A percentile compares a stretch with the other conserved stretches of the same genome.
phyloP scores from a whole-genome alignment of 2,888 invertebrate genomes.

The Desoria tigrina region DNA sequence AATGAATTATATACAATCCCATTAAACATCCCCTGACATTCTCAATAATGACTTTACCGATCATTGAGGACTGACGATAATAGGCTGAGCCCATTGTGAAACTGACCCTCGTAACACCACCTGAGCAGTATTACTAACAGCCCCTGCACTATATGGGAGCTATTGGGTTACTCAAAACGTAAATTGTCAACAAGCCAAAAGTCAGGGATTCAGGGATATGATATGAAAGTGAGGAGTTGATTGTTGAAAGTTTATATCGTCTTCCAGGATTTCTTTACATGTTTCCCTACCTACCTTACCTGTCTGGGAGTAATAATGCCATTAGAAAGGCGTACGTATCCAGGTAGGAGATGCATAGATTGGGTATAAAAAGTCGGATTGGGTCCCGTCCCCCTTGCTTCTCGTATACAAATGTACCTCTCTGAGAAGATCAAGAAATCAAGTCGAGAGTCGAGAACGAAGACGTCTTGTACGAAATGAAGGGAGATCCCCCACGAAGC shows the following conservation, averaged over 20 bases:
- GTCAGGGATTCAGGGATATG: no score
- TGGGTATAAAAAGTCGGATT: neutral
- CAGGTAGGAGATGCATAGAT: slow-evolving; percentile 6
- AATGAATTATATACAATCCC: no score
- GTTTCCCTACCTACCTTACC: neutral
- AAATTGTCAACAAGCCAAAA: slow-evolving; percentile 17
- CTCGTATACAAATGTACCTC: slow-evolving; percentile 10
- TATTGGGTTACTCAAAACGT: neutral
- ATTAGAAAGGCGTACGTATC: neutral
- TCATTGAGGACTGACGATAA: no score
- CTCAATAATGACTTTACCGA: no score
- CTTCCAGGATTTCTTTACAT: slow-evolving; percentile 10
- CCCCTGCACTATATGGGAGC: no score
- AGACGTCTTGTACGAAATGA: slow-evolving; percentile 28
- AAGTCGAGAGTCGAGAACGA: slow-evolving; percentile 31
- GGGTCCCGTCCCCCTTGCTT: no score
- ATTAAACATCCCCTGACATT: no score
- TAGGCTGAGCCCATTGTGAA: slow-evolving; percentile 3
- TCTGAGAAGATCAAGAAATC: slow-evolving; percentile 36
- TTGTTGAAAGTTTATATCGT: slow-evolving; percentile 21
- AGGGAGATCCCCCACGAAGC: slow-evolving; percentile 53
- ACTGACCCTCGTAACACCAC: slow-evolving; percentile 2
- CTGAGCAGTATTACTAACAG: no score
- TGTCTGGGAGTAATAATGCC: neutral
- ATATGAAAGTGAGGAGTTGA: slow-evolving; percentile 32